Evolutionary conservation across 2,113 vertebrate species (phyloP), one percentile per base, ranked within the genome.

Genomic region (Gadus macrocephalus): DNA sequence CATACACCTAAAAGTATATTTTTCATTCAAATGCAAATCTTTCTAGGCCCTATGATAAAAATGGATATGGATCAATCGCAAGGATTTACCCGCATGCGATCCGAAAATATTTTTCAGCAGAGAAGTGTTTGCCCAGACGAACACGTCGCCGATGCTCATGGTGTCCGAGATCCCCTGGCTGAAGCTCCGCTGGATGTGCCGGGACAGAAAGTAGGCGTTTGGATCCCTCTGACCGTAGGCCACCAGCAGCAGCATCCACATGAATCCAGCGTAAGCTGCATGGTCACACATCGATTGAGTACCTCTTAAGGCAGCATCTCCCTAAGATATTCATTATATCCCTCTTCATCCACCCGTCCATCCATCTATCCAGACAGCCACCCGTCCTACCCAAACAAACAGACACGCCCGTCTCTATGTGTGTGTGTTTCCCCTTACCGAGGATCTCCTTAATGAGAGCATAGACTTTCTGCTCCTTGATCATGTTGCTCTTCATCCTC

Each of bases 221-320:
- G 95, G 95, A 70, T 98, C 95, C 81, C 95, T 92, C 78, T 98
- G 96, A 31, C 95, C 94, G 0, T 99, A 98, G 28, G 95, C 95
- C 71, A 96, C 94, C 73, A 98, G 78, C 62, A 98, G 90, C 67
- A 97, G 83, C 94, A 96, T 94, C 96, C 96, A 99, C 85, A 98
- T 89, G 86, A 96, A 98, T 7, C 94, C 96, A 35, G 93, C 27
- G 62, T 97, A 95, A 1, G 88, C 97, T 99, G 88, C 56, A 89
- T 84, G 61, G 75, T 27, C 89, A 79, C 59, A 22, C 28, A 68
- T 5, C 27, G 27, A 15, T 9, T 49, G 2, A 49, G 42, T 49
- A 14, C 11, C 42, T 49, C 42, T 49, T 2, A 49, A 9, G 12
- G 8, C 42, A 49, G 42, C 8, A 49, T 49, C 6, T 49, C 11